Percentiles rank a stretch among this genome's conserved stretches.
These are phyloP conservation scores for Anhinga anhinga DNA, from an alignment of 2,113 vertebrate genomes.

Conservation along the genomic window DNA sequence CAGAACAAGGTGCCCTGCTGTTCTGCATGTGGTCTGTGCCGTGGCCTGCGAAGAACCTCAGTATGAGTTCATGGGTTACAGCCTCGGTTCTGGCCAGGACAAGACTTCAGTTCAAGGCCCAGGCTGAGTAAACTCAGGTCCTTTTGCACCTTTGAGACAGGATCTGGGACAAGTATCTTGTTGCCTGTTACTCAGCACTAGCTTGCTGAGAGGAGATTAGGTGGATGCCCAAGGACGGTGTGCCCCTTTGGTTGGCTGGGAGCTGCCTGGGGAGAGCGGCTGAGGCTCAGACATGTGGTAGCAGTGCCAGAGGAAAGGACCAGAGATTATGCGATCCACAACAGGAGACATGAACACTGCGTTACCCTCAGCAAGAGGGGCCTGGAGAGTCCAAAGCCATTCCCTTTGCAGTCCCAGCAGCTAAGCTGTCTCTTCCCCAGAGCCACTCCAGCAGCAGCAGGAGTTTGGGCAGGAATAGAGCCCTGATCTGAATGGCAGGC, in stretches of 20 bases:
- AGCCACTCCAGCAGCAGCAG: background rate
- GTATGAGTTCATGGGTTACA: background rate
- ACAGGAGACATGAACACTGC: background rate
- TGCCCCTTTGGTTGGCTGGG: background rate
- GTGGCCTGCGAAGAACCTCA: rapidly evolving
- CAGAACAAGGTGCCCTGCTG: background rate
- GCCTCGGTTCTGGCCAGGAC: background rate
- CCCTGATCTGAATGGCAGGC: background rate
- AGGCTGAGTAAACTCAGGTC: background rate
- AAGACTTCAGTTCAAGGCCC: background rate
- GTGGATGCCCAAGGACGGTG: background rate
- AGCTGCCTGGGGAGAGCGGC: background rate
- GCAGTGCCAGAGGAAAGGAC: background rate
- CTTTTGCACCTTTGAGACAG: background rate
- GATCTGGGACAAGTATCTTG: background rate
- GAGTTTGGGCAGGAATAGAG: background rate
- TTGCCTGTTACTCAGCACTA: background rate
- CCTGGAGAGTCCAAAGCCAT: background rate
- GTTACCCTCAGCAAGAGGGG: background rate
- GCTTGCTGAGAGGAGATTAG: background rate
- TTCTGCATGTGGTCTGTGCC: background rate
- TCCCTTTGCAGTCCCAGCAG: background rate
- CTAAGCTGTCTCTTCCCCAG: background rate
- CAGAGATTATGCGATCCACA: background rate
- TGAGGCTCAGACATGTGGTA: background rate